Percentiles rank a stretch among this genome's conserved stretches.
Conservation (phyloP, 2,113 vertebrate species). For the Paradoxurus hermaphroditus region DNA sequence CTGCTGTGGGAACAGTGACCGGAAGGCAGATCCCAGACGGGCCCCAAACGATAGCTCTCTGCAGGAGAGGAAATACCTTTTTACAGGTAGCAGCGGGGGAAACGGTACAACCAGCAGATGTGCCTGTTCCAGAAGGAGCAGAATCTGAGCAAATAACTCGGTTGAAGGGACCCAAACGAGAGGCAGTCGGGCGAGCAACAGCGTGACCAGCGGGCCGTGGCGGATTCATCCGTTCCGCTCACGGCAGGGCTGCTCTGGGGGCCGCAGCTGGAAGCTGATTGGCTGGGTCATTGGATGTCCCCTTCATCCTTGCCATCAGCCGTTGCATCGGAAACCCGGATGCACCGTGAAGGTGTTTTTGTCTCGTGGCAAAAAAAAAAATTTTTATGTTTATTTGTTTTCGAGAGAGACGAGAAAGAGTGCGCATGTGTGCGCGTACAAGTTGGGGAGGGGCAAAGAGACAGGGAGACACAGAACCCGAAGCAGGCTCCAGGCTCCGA, state of each 20-base stretch:
- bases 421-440: accelerated
- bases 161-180: background rate
- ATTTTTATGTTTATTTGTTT: too few relatives aligned
- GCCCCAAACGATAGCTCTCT: background rate
- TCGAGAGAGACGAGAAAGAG: too few relatives aligned
- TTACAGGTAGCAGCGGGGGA: too few relatives aligned
- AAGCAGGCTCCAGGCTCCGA: too few relatives aligned
- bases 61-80: background rate
- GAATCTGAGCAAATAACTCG: background rate
- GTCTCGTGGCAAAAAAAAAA: background rate
- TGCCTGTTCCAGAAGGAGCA: background rate
- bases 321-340: accelerated
- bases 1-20: background rate
- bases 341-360: background rate
- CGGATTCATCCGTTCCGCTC: too few relatives aligned
- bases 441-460: too few relatives aligned
- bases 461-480: too few relatives aligned
- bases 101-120: accelerated
- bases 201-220: background rate
- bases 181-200: background rate
- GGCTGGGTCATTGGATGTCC: background rate
- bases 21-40: background rate
- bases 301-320: background rate
- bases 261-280: accelerated
- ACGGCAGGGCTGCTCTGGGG: background rate